These are phyloP conservation scores for Bombus turneri DNA, from an alignment of 1,140 invertebrate genomes.

Conservation along the genomic window DNA sequence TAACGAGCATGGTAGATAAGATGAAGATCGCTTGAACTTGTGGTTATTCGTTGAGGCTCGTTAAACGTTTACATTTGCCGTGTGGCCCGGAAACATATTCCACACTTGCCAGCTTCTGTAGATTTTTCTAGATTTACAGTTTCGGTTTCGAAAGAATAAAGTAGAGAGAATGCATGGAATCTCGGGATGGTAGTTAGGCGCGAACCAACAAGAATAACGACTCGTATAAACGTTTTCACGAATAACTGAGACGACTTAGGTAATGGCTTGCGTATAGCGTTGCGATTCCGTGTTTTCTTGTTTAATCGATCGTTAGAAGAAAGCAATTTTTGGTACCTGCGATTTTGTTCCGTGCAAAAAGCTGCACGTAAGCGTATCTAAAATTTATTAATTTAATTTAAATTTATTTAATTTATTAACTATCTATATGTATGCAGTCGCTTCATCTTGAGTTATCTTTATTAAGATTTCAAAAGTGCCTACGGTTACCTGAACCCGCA, in stretches of 20 bases:
- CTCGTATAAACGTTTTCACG: constrained; percentile 25
- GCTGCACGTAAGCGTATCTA: too few relatives aligned
- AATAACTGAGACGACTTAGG: constrained; percentile 4
- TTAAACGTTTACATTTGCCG: neutral
- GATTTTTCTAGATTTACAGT: constrained; percentile 9
- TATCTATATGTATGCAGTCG: too few relatives aligned
- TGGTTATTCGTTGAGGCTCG: neutral
- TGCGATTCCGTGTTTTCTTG: neutral
- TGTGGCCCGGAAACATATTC: neutral
- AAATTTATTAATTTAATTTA: too few relatives aligned
- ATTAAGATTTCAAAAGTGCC: too few relatives aligned
- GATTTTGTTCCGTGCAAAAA: too few relatives aligned
- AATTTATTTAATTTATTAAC: too few relatives aligned
- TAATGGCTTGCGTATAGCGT: constrained; percentile 3
- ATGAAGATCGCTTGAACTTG: neutral
- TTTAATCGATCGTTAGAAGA: neutral
- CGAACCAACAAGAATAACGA: constrained; percentile 8
- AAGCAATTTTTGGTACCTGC: neutral
- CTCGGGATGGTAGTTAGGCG: neutral
- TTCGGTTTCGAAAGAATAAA: neutral
- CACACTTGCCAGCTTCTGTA: neutral
- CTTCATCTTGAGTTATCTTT: too few relatives aligned
- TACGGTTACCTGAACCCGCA: too few relatives aligned
- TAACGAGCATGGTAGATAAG: neutral
- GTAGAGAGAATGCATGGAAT: neutral